Conservation (phyloP, 2,888 invertebrate species). For the Polyommatus icarus region DNA sequence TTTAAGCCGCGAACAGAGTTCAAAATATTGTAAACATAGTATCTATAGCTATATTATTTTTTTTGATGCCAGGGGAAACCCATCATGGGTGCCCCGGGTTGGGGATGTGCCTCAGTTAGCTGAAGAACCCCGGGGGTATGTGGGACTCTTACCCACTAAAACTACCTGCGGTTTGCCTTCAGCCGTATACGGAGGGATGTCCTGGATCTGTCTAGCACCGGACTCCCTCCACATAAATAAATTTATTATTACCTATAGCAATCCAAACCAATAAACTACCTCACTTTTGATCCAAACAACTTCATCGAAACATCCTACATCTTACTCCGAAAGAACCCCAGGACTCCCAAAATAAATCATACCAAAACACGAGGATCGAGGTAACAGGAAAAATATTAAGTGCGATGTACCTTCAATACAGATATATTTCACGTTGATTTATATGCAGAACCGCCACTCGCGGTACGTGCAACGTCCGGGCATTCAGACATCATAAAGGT, state of each 20-base stretch:
- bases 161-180: too few species aligned
- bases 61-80: too few species aligned
- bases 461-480: slow-evolving; percentile 46
- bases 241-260: too few species aligned
- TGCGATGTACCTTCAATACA: slow-evolving; percentile 36
- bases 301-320: background rate
- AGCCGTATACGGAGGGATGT: too few species aligned
- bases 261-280: background rate
- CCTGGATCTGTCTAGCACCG: too few species aligned
- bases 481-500: slow-evolving; percentile 42
- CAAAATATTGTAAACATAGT: background rate
- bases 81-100: too few species aligned
- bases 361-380: background rate
- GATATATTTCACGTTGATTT: slow-evolving; percentile 44
- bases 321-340: background rate
- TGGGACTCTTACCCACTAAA: too few species aligned
- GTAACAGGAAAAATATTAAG: slow-evolving; percentile 21
- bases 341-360: background rate
- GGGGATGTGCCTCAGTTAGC: too few species aligned
- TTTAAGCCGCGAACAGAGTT: background rate
- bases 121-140: too few species aligned
- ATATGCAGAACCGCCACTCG: slow-evolving; percentile 41
- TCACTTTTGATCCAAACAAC: background rate
- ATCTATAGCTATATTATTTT: too few species aligned
- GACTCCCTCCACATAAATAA: too few species aligned